Percentiles rank a stretch among this genome's conserved stretches.
Conservation (phyloP, 2,888 invertebrate genomes). For the Dioctria rufipes region DNA sequence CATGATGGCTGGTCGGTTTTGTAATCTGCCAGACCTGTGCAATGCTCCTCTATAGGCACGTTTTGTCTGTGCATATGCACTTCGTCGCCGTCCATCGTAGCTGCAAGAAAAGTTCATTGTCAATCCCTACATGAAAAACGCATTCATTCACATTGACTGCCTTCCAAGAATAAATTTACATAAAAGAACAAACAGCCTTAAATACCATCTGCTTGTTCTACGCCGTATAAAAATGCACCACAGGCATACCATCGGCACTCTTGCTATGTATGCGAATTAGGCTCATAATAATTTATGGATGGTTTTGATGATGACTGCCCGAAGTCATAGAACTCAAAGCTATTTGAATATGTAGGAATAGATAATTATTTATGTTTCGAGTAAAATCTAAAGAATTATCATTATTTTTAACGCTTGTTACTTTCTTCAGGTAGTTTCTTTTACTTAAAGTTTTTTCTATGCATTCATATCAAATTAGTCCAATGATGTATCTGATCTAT, state of each 20-base stretch:
- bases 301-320: background rate
- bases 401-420: too few relatives aligned
- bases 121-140: slow-evolving; percentile 39
- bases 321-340: too few relatives aligned
- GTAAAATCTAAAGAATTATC: too few relatives aligned
- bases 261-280: background rate
- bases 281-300: slow-evolving; percentile 7
- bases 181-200: slow-evolving; percentile 33
- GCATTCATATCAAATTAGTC: too few relatives aligned
- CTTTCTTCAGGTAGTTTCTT: too few relatives aligned
- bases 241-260: background rate
- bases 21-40: background rate
- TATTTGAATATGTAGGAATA: too few relatives aligned
- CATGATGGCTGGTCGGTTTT: background rate
- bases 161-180: slow-evolving; percentile 50
- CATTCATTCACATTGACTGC: slow-evolving; percentile 44
- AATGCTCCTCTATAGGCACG: background rate
- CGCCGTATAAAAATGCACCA: background rate
- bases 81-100: background rate
- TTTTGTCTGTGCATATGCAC: background rate
- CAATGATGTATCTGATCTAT: too few relatives aligned
- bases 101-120: slow-evolving; percentile 36
- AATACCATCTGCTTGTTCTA: slow-evolving; percentile 32
- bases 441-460: too few relatives aligned
- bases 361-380: too few relatives aligned